Conservation (phyloP, 2,113 vertebrate genomes). For the Eurystomus gularis region DNA sequence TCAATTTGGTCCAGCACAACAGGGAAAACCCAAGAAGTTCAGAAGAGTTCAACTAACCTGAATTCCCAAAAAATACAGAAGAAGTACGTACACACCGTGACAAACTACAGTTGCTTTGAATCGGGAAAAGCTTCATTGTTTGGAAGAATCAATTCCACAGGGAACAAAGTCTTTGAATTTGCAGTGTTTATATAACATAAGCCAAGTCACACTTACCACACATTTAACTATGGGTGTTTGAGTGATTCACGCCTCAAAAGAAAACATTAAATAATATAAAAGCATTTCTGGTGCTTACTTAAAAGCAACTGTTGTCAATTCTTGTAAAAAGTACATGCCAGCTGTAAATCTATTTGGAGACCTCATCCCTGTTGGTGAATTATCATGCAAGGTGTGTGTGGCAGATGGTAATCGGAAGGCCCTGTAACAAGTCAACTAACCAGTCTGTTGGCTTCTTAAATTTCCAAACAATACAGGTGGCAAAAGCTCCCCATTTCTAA, state of each 20-base stretch:
- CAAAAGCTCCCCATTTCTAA: background rate
- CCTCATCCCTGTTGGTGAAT: background rate
- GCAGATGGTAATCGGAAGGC: background rate
- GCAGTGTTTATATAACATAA: background rate
- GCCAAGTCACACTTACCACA: background rate
- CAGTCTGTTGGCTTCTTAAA: background rate
- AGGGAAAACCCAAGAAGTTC: background rate
- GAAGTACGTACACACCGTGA: background rate
- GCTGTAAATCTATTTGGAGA: constrained; percentile 3
- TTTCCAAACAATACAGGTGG: background rate
- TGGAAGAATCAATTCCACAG: background rate
- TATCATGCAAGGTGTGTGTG: background rate
- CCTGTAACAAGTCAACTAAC: background rate
- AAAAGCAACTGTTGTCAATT: background rate
- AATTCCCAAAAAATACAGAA: background rate
- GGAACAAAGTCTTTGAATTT: background rate
- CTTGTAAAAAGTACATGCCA: background rate
- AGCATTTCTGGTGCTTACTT: background rate
- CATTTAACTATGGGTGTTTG: background rate
- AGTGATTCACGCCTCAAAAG: background rate
- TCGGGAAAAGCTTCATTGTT: background rate
- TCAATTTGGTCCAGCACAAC: background rate
- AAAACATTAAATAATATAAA: background rate
- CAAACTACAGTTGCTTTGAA: background rate
- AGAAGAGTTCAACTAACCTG: background rate